Evolutionary conservation across 2,888 invertebrate genomes (phyloP), one percentile per base, ranked within the genome.

Genomic region (Smittia aterrima): DNA sequence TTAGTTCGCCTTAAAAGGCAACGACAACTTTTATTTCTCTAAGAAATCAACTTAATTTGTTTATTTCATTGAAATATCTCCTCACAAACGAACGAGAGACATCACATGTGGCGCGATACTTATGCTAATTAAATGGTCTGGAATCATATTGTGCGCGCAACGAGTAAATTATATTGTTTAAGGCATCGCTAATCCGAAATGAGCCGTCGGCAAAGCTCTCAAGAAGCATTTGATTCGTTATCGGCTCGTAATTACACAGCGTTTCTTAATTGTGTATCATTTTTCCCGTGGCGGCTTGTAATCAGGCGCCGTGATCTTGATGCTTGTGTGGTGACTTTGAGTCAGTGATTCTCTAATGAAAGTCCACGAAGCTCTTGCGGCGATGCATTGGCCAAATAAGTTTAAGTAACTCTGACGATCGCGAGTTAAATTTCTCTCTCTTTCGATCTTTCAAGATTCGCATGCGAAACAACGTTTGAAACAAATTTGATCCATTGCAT

Each of bases 11-110:
- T 38, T 68, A 68, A 41, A 47, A 41, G 68, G 68, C 20, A 20
- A 47, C n/a, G 68, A 68, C 68, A 68, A 41, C 66, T 66, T 66
- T 66, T 66, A 40, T 38, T 66, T 66, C 16, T 58, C 58, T 11
- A 58, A 22, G 53, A 47, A 58, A 58, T 24, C 58, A 24, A 58
- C 22, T 58, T 16, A 58, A 58, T 58, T 58, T 58, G 58, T 58
- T 58, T 47, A 47, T 47, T 47, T 47, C 47, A 47, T 47, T 47
- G 47, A 47, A 47, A 47, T n/a, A 47, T 11, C 9, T 47, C 16
- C 11, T 6, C 6, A 4, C 11, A 6, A 11, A 13, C 9, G n/a
- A 4, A 2, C 13, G 47, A 13, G n/a, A 16, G 13, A 13, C 16
- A 47, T 47, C 47, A n/a, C 47, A 47, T n/a, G 47, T 47, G 47